Conservation (phyloP, 1,140 invertebrate genomes). For the Atta cephalotes region DNA sequence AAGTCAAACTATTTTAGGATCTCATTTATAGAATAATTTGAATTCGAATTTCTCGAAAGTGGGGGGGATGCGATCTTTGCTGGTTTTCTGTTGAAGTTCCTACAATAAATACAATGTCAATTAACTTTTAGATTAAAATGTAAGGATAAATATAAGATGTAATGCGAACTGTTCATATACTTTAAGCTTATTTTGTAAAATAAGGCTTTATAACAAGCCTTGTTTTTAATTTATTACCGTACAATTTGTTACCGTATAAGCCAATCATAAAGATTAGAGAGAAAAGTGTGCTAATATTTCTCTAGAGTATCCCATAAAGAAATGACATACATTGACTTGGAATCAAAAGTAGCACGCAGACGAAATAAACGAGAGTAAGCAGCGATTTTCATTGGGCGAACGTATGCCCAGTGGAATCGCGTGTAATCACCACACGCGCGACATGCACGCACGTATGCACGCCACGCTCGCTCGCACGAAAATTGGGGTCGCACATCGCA, state of each 20-base stretch:
- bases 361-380: slow-evolving; percentile 38
- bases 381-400: slow-evolving; percentile 66
- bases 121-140: slow-evolving; percentile 31
- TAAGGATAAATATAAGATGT: not conserved
- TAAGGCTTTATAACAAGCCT: not conserved
- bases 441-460: slow-evolving; percentile 33
- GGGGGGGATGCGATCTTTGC: not conserved
- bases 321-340: not conserved
- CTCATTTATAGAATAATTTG: slow-evolving; percentile 57
- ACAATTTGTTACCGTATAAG: not conserved
- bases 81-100: not conserved
- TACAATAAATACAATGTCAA: slow-evolving; percentile 19
- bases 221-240: not conserved
- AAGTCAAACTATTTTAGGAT: slow-evolving; percentile 24
- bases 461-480: slow-evolving; percentile 59
- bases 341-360: slow-evolving; percentile 12
- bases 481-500: slow-evolving; percentile 68
- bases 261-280: not conserved
- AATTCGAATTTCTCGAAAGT: slow-evolving; percentile 40
- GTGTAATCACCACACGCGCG: slow-evolving; percentile 66
- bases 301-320: not conserved
- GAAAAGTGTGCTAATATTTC: not conserved
- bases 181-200: not conserved
- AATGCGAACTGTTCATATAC: not conserved
- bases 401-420: slow-evolving; percentile 70